Evolutionary conservation across 2,888 invertebrate genomes (phyloP), one percentile per base, ranked within the genome.

Genomic region (Dendrolimus houi): DNA sequence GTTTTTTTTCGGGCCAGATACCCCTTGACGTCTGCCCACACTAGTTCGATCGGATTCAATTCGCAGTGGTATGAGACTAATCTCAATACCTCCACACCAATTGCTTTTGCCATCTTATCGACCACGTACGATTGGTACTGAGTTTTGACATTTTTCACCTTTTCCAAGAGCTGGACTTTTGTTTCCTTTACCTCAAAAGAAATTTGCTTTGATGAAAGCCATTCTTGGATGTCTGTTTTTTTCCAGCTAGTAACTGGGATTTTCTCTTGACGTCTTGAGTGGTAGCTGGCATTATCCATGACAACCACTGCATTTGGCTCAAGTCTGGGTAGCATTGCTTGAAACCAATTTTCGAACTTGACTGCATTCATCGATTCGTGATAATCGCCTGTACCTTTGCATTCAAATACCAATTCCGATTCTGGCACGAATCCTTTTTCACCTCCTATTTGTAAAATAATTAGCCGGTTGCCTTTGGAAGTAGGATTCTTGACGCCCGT

Each of bases 401-500:
- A 58, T 58, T 60, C 53, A 54, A 58, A 57, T 2, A 58, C 52
- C 29, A 56, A 17, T 42, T 55, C 42, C 7, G 56, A 56, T 42
- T 56, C 60, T 52, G 54, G 54, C 53, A 60, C 52, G 41, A 56
- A 60, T 55, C 56, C 52, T 55, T 54, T 56, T 47, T 53, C 56
- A 53, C 54, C 54, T n/a, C 53, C 54, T 52, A 58, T 56, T 10
- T 58, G 56, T 53, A 56, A 54, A 12, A 60, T 52, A 56, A 63
- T 63, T 14, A 63, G 57, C 53, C 61, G 59, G 52, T 53, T 57
- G 10, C 59, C 60, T 57, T 61, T 59, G 7, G 57, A 57, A 56
- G 58, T 60, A n/a, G 61, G 60, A 52, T 61, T 61, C 55, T 59
- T 63, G 13, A 55, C 58, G 17, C 59, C 59, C 52, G 58, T 61